Conservation (phyloP, 2,888 invertebrate species). For the Poecilus cupreus region DNA sequence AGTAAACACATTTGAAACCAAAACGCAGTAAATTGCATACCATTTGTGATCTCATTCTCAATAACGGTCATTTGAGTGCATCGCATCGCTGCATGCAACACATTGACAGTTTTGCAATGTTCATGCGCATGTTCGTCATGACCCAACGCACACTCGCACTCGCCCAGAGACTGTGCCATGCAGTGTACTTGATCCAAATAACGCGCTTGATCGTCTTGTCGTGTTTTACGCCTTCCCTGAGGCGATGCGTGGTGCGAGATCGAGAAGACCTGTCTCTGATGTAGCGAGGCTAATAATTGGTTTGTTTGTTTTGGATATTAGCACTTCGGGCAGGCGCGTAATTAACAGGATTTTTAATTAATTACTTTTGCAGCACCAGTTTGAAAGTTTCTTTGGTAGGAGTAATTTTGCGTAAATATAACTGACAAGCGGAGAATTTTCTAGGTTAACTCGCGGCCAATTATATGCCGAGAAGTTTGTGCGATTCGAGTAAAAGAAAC, state of each 20-base stretch:
- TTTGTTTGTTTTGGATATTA: conserved; percentile 21
- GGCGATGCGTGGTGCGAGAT: no score
- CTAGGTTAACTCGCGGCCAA: no score
- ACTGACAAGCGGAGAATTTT: no score
- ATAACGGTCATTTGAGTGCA: background rate
- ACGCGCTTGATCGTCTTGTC: background rate
- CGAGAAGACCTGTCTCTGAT: background rate
- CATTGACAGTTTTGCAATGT: background rate
- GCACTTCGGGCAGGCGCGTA: background rate
- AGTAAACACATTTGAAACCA: no score
- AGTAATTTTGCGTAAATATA: background rate
- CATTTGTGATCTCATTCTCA: background rate
- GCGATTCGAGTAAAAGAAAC: no score
- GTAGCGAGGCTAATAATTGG: background rate
- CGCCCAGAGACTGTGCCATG: background rate
- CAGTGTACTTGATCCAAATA: conserved; percentile 1
- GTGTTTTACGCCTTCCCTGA: background rate
- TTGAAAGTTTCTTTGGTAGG: background rate
- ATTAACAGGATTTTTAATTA: conserved; percentile 14
- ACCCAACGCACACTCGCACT: background rate
- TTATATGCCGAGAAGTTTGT: no score
- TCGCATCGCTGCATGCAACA: background rate
- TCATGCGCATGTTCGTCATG: background rate
- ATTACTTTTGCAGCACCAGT: background rate
- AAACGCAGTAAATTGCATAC: no score